phyloP scores from a whole-genome alignment of 2,797 vertebrate genomes.

The Apodemus agrarius region DNA sequence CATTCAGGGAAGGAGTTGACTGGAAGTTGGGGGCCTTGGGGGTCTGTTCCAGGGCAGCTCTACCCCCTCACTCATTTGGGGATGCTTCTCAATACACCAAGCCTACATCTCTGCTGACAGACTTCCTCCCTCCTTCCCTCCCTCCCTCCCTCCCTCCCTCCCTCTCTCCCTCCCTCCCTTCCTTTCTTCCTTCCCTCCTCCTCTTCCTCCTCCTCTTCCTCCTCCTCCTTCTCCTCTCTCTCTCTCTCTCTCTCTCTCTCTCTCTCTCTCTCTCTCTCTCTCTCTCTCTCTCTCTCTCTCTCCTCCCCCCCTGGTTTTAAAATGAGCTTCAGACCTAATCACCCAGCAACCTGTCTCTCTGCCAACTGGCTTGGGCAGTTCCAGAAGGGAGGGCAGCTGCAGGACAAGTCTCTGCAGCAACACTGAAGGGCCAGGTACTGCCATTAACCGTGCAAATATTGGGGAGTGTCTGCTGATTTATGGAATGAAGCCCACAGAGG shows the following conservation, averaged over 20 bases:
- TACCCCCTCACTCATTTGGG: neutral
- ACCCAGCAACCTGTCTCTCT: conserved; percentile 67
- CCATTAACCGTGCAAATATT: conserved; percentile 86
- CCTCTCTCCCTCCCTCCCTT: neutral
- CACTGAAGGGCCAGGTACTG: conserved; percentile 80
- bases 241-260: too few relatives aligned
- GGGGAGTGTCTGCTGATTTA: conserved; percentile 84
- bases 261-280: too few relatives aligned
- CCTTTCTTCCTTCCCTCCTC: too few relatives aligned
- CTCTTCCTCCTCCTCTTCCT: too few relatives aligned
- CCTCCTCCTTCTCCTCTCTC: too few relatives aligned
- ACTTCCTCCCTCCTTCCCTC: neutral
- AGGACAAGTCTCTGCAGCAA: conserved; percentile 85
- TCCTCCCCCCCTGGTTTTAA: neutral
- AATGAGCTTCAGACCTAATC: conserved; percentile 76
- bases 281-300: too few relatives aligned
- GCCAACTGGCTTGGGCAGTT: conserved; percentile 68
- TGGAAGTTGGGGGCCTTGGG: neutral
- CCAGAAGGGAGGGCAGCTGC: conserved; percentile 73
- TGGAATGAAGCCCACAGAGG: conserved; percentile 76
- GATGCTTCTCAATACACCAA: neutral
- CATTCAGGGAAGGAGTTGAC: neutral
- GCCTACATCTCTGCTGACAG: neutral
- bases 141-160: neutral
- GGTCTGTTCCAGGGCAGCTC: neutral